These are phyloP conservation scores for Galeruca laticollis DNA, from an alignment of 2,888 invertebrate genomes.

Conservation along the genomic window DNA sequence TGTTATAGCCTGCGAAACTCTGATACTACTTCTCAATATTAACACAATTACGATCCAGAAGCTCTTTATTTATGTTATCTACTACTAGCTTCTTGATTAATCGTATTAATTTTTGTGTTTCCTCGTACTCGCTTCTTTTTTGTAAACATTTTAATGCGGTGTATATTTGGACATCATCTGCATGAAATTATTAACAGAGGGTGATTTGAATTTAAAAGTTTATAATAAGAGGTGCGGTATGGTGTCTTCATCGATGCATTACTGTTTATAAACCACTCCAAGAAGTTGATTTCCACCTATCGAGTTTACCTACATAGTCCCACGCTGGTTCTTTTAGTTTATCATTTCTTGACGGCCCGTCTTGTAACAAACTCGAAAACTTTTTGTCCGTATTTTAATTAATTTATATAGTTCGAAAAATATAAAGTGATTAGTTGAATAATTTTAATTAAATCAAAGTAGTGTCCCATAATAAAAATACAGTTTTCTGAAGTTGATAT, in stretches of 20 bases:
- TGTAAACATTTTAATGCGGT: background rate
- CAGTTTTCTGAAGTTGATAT: background rate
- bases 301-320: slow-evolving; percentile 32
- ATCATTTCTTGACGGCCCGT: slow-evolving; percentile 28
- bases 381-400: background rate
- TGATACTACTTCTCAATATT: too few relatives aligned
- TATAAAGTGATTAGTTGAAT: too few relatives aligned
- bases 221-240: slow-evolving; percentile 27
- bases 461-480: too few relatives aligned
- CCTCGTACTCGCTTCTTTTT: background rate
- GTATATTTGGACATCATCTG: background rate
- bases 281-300: slow-evolving; percentile 31
- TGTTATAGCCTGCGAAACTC: too few relatives aligned
- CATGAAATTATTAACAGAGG: slow-evolving; percentile 21
- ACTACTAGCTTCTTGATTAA: background rate
- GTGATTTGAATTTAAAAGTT: slow-evolving; percentile 29
- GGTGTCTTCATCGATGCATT: slow-evolving; percentile 23
- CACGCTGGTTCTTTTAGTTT: slow-evolving; percentile 30
- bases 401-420: too few relatives aligned
- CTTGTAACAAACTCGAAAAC: slow-evolving; percentile 19
- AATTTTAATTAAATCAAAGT: too few relatives aligned
- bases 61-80: too few relatives aligned
- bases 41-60: too few relatives aligned
- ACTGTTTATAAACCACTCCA: slow-evolving; percentile 32
- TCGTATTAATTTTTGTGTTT: background rate